Base-by-base conservation (phyloP, 2,888 invertebrate genomes). In the Drosophila neotestacea region DNA sequence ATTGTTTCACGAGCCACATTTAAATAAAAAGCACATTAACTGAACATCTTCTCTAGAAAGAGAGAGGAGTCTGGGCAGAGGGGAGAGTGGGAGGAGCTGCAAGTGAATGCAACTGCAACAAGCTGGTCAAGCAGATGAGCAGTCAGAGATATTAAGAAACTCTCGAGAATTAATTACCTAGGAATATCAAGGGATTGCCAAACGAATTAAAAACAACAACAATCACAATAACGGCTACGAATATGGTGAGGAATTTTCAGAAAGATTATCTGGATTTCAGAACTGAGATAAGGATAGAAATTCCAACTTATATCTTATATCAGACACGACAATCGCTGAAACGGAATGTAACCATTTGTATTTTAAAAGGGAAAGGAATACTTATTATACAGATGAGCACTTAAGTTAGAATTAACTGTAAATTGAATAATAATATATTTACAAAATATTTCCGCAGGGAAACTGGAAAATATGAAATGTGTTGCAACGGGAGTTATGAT, bases 41-140 rank as follows among this genome's bases (percentile, higher is more conserved):
- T 16, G 28, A 13, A 47, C 30, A 47, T 1, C 47, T 47, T 7
- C n/a, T 2, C n/a, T 9, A 6, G 11, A 30, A 46, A 1, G 22
- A 11, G 30, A 16, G 22, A 27, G 27, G 6, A 5, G 10, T 4
- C 34, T 7, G 6, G n/a, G 32, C 0, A n/a, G n/a, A 30, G 9
- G 1, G 6, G 6, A 7, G 5, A 16, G 30, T 1, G 32, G 34
- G 10, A 11, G 48, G 16, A 22, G 7, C 4, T 13, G 50, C 36
- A 38, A 51, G 27, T 6, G n/a, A 13, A 22, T 34, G 55, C 32
- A 32, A 51, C 28, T 30, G 54, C 62, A 41, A n/a, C 28, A 4
- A 70, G 73, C 68, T 82, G 86, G 86, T 81, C 86, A 82, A 78
- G 70, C 79, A 77, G 86, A 83, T 85, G 86, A 51, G 52, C 84